Evolutionary conservation across 2,113 vertebrate species (phyloP).

Genomic region (Trinectes maculatus): DNA sequence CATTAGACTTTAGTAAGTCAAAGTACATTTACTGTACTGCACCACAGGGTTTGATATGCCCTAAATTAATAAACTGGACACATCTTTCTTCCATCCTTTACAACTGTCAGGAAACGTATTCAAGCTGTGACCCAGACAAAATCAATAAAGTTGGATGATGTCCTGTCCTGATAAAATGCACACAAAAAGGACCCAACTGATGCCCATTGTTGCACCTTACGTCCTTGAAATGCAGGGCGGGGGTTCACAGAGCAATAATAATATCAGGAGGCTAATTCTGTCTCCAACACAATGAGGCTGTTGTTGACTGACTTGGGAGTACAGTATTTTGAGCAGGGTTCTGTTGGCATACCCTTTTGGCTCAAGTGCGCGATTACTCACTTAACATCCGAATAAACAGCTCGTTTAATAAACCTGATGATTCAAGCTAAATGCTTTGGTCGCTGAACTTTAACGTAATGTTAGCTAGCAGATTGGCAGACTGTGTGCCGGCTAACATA

Average conservation of each 20-base stretch:
- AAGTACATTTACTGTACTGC: slow-evolving; percentile 18
- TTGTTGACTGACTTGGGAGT: slow-evolving; percentile 43
- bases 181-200: slow-evolving; percentile 32
- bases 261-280: slow-evolving; percentile 53
- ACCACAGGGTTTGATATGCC: not conserved
- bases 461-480: slow-evolving; percentile 43
- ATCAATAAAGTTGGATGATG: slow-evolving; percentile 69
- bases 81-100: slow-evolving; percentile 41
- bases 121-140: slow-evolving; percentile 50
- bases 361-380: not conserved
- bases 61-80: slow-evolving; percentile 37
- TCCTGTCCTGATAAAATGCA: slow-evolving; percentile 59
- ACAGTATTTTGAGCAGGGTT: slow-evolving; percentile 51
- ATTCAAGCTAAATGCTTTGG: not conserved
- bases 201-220: slow-evolving; percentile 75
- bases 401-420: not conserved
- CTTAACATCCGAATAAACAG: not conserved
- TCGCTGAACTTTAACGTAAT: slow-evolving; percentile 36
- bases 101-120: slow-evolving; percentile 25
- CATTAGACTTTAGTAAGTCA: slow-evolving; percentile 3
- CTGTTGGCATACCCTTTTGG: not conserved
- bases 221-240: slow-evolving; percentile 74
- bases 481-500: slow-evolving; percentile 25
- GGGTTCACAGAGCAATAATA: slow-evolving; percentile 62
- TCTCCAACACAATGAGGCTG: slow-evolving; percentile 60